Evolutionary conservation across 2,888 invertebrate species (phyloP), one percentile per base, ranked within the genome.

Genomic region (Heliconius sara): DNA sequence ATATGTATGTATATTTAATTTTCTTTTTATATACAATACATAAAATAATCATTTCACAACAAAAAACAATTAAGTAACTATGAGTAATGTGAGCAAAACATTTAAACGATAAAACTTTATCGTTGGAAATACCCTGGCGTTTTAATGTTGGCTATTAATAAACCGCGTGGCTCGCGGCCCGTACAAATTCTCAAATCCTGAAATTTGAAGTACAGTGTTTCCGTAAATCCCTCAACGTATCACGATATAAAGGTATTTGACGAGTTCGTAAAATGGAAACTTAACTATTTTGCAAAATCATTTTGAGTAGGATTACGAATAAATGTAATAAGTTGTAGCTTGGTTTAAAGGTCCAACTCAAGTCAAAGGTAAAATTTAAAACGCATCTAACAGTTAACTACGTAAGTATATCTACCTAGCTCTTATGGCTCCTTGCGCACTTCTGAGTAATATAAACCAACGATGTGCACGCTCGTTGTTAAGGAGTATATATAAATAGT

Each of bases 81-180:
- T 22, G 63, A 60, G 60, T 65, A 75, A 65, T 74, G 39, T 63
- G 74, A 74, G 43, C 63, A 65, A 74, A 74, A 63, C 63, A 65
- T 75, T 65, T 75, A 75, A 75, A 63, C 65, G 75, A 75, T 66
- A 75, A 75, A 75, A 75, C 65, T 75, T 65, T 65, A 75, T 43
- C 43, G 75, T 47, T 39, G 65, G 65, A 27, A 66, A 75, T 75
- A 12, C 75, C 75, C 65, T 47, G 43, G 75, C 65, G 75, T 65
- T 75, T 75, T 63, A 65, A 75, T 75, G 75, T 65, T 66, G 25
- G 75, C 75, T 27, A 75, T 75, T 75, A 65, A 75, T 75, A 75
- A 65, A 75, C 65, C 43, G 75, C 65, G 75, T 47, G 65, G 75
- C 65, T 75, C 75, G 75, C 74, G 65, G 75, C 65, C 73, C 65